Evolutionary conservation across 2,888 invertebrate species (phyloP).

Genomic region (Agriopis leucophaearia): DNA sequence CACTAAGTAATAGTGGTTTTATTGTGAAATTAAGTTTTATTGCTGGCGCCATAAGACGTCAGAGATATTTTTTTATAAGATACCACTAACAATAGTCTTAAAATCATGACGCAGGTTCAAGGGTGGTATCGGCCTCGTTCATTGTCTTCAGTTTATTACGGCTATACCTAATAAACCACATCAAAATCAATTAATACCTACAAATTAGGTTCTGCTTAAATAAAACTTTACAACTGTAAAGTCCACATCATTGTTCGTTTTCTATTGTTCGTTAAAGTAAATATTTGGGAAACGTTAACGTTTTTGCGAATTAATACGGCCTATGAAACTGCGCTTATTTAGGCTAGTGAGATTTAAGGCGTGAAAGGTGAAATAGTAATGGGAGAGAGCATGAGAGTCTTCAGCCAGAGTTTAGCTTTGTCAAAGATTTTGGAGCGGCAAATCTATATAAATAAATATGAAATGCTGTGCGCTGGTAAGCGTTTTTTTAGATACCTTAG

Average conservation of each 20-base stretch:
- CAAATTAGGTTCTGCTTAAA: conserved; percentile 39
- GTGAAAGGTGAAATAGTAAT: no score
- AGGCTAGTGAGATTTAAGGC: no score
- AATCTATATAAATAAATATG: no score
- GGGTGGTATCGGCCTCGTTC: conserved; percentile 21
- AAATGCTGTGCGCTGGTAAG: no score
- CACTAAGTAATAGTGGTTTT: neutral
- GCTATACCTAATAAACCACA: conserved; percentile 25
- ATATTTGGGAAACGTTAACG: conserved; percentile 32
- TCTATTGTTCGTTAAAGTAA: conserved; percentile 31
- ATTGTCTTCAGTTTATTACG: conserved; percentile 25
- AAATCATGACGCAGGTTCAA: conserved; percentile 29
- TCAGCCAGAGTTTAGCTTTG: no score
- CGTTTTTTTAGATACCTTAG: no score
- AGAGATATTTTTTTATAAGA: conserved; percentile 11
- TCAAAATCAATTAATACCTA: conserved; percentile 35
- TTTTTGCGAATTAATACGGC: neutral
- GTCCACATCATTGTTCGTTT: conserved; percentile 36
- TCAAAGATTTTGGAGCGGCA: no score
- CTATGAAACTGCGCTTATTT: no score
- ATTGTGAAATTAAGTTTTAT: neutral
- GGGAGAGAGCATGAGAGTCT: no score
- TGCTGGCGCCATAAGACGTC: conserved; percentile 11
- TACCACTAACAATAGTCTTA: conserved; percentile 5
- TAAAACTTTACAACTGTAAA: conserved; percentile 45